Conservation (phyloP, 2,113 vertebrate species). For the Alectura lathami region DNA sequence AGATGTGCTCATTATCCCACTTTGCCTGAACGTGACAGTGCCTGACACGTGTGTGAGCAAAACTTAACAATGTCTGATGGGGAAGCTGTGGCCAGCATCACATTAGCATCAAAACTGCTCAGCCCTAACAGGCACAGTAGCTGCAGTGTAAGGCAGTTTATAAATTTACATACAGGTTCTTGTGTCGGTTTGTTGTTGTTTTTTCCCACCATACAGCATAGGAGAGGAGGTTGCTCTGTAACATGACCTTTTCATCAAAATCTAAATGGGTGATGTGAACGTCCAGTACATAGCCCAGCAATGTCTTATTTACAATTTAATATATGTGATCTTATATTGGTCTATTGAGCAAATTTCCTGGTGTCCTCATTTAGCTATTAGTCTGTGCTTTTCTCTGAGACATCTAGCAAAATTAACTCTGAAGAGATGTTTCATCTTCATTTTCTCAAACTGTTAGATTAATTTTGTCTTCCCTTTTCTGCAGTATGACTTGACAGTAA, state of each 20-base stretch:
- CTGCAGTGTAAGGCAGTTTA: background rate
- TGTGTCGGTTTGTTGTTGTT: background rate
- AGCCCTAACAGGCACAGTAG: background rate
- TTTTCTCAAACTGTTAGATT: background rate
- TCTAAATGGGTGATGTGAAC: background rate
- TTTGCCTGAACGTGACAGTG: background rate
- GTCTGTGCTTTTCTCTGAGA: background rate
- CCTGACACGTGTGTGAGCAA: background rate
- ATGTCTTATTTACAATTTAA: background rate
- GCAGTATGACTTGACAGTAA: background rate
- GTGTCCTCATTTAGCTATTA: background rate
- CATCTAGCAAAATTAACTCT: background rate
- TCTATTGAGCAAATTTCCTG: background rate
- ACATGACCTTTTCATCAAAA: background rate
- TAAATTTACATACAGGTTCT: background rate
- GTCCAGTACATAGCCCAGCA: background rate
- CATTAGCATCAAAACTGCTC: background rate
- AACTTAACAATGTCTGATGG: background rate
- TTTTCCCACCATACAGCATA: rapidly evolving
- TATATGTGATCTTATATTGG: background rate
- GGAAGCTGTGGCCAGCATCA: background rate
- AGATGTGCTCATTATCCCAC: background rate
- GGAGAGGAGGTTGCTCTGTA: background rate
- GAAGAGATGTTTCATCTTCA: background rate
- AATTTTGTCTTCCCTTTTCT: background rate